Evolutionary conservation across 2,888 invertebrate genomes (phyloP).

Genomic region (Caenorhabditis angaria): DNA sequence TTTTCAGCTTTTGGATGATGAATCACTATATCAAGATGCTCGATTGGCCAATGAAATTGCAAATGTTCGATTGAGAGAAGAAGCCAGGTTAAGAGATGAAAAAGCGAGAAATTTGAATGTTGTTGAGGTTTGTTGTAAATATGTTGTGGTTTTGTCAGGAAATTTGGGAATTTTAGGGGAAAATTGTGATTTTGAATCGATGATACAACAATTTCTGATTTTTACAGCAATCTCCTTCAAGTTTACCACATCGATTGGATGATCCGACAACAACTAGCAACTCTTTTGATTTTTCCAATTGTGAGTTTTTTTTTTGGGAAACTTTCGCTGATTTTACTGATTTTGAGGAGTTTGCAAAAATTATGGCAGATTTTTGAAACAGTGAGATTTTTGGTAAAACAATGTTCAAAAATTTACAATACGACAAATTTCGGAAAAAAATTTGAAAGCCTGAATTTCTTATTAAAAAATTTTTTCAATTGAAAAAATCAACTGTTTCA

Average conservation of each 20-base stretch:
- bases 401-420: too few relatives aligned
- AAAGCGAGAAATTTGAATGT: conserved; percentile 12
- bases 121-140: not conserved
- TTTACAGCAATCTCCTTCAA: conserved; percentile 32
- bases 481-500: too few relatives aligned
- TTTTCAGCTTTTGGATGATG: conserved; percentile 50
- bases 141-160: too few relatives aligned
- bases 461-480: too few relatives aligned
- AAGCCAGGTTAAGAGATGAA: conserved; percentile 46
- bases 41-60: conserved; percentile 52
- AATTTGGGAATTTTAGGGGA: too few relatives aligned
- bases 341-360: too few relatives aligned
- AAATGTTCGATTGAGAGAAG: conserved; percentile 45
- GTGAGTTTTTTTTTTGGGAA: too few relatives aligned
- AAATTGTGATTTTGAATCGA: too few relatives aligned
- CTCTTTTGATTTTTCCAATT: conserved; percentile 25
- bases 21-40: conserved; percentile 50
- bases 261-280: conserved; percentile 2
- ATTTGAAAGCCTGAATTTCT: too few relatives aligned
- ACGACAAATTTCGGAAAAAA: too few relatives aligned
- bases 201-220: not conserved
- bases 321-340: too few relatives aligned
- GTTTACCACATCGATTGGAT: conserved; percentile 30
- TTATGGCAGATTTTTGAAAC: not conserved
- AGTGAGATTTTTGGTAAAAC: too few relatives aligned